Evolutionary conservation across 2,888 invertebrate genomes (phyloP), one percentile per base, ranked within the genome.

Genomic region (Synanthedon andrenaeformis): DNA sequence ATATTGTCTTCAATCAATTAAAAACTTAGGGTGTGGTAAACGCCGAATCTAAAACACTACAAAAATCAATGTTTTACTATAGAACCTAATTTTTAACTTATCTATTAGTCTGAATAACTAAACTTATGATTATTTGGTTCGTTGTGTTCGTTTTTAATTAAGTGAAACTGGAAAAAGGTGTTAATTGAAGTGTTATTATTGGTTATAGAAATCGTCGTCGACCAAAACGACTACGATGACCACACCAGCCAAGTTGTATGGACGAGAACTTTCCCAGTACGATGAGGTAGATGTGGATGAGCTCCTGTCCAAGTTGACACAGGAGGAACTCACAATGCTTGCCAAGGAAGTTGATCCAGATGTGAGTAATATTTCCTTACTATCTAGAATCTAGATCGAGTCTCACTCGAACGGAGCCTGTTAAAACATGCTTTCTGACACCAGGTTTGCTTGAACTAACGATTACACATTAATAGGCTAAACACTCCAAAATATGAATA

Each of bases 331-430:
- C 64, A 97, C 96, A 72, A 95, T 98, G 82, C 90, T 99, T 71
- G 97, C 98, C 70, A 97, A 97, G 89, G 98, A 99, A 91, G 98
- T 98, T 66, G 99, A 99, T 89, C 99, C 99, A 62, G 99, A 99
- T 90, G 98, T 98, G 89, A 95, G 96, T 92, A 70, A 23, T 53
- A 52, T 54, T 19, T 51, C 6, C 35, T 1, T 45, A 12, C 35
- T 35, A 5, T 35, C 35, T 41, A n/a, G 11, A 4, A 5, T 35
- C 35, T 41, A n/a, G 11, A 4, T 35, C 8, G 10, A 3, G 8
- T 48, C 48, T 17, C 48, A 48, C 48, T 13, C 3, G 8, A 17
- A 14, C 12, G 35, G 35, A 35, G 35, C 35, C 35, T 35, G 35
- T 35, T 35, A 10, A 35, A 35, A 10, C 3, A 35, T 23, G 35